A percentile compares a stretch with the other conserved stretches of the same genome.
Evolutionary conservation across 2,888 invertebrate species (phyloP).

Genomic region (Phalera bucephala): DNA sequence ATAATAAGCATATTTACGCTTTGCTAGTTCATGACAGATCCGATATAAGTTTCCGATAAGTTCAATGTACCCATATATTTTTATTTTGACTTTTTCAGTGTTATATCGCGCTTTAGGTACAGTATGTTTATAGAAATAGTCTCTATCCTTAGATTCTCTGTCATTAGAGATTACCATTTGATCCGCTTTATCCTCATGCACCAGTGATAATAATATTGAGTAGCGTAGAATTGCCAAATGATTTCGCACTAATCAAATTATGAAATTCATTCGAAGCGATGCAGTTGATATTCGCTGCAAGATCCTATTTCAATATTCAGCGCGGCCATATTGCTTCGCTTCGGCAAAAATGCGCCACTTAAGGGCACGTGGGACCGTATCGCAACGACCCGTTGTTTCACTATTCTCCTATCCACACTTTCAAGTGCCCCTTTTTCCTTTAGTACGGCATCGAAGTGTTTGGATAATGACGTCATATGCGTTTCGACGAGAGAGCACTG

Average conservation of each 20-base stretch:
- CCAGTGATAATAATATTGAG: too few species aligned
- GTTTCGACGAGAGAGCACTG: slow-evolving; percentile 4
- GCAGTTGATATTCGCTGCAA: slow-evolving; percentile 12
- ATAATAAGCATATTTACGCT: too few species aligned
- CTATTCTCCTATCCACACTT: slow-evolving; percentile 21
- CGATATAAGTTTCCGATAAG: too few species aligned
- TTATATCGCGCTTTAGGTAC: too few species aligned
- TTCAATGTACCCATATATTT: too few species aligned
- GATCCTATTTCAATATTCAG: slow-evolving; percentile 28
- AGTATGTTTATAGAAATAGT: too few species aligned
- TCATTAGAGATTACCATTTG: too few species aligned
- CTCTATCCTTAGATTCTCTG: too few species aligned
- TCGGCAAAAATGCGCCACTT: slow-evolving; percentile 39
- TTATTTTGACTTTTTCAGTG: too few species aligned
- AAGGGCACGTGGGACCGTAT: slow-evolving; percentile 20
- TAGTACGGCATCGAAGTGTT: neutral
- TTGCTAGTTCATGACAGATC: too few species aligned
- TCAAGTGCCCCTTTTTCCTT: slow-evolving; percentile 26
- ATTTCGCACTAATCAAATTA: neutral
- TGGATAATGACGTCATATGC: neutral
- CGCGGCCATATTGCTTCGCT: slow-evolving; percentile 15
- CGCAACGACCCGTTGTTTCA: slow-evolving; percentile 29
- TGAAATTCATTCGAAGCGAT: slow-evolving; percentile 7
- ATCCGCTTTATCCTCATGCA: too few species aligned
- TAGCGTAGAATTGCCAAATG: too few species aligned